Percentiles rank a stretch among this genome's conserved stretches.
These are phyloP conservation scores for Cygnus olor DNA, from an alignment of 2,797 vertebrate species.

Conservation along the genomic window DNA sequence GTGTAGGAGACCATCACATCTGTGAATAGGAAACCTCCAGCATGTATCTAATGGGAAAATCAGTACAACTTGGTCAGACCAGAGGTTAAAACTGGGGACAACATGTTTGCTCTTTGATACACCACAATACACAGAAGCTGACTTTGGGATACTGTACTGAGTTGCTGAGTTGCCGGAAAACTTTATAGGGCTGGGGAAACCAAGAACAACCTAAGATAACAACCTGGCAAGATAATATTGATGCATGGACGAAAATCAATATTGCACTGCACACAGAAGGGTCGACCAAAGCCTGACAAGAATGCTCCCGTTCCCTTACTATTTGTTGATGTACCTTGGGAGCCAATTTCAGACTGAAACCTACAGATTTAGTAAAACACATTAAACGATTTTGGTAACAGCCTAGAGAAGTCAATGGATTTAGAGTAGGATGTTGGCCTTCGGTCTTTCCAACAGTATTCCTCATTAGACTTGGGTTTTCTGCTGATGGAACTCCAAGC, in stretches of 20 bases:
- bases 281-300: too few relatives aligned
- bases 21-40: neutral
- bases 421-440: neutral
- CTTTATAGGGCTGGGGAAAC: too few relatives aligned
- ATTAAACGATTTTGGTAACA: accelerated
- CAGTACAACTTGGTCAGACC: neutral
- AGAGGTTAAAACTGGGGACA: neutral
- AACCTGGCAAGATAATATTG: too few relatives aligned
- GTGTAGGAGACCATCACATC: neutral
- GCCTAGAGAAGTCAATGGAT: neutral
- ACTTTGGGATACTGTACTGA: neutral
- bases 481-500: neutral
- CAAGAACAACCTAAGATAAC: too few relatives aligned
- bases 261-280: too few relatives aligned
- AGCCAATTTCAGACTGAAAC: neutral
- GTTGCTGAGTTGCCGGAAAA: neutral
- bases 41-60: neutral
- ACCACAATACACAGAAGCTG: neutral
- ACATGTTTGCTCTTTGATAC: neutral
- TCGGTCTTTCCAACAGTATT: neutral
- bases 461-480: neutral
- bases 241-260: too few relatives aligned
- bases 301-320: too few relatives aligned
- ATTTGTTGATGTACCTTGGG: too few relatives aligned
- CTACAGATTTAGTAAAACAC: accelerated